phyloP scores from a whole-genome alignment of 2,888 invertebrate genomes.

The Coleophora deauratella region DNA sequence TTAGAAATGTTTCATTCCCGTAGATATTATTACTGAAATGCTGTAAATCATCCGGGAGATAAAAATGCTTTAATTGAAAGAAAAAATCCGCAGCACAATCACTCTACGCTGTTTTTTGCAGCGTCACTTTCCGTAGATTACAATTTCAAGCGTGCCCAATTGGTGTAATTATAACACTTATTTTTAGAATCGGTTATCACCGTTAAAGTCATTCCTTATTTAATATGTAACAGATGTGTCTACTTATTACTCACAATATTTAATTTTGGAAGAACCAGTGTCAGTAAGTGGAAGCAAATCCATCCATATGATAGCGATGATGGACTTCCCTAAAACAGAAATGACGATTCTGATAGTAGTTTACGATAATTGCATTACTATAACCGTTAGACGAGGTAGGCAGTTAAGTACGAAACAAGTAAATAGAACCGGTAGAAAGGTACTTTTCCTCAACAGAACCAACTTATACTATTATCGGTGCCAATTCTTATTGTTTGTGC shows the following conservation, averaged over 20 bases:
- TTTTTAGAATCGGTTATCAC: slow-evolving; percentile 50
- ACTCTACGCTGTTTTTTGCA: slow-evolving; percentile 39
- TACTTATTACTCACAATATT: too few species aligned
- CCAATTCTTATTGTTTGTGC: slow-evolving; percentile 20
- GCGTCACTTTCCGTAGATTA: slow-evolving; percentile 61
- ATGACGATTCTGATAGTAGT: too few species aligned
- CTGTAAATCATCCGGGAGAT: slow-evolving; percentile 58
- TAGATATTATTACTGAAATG: slow-evolving; percentile 29
- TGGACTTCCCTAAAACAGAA: too few species aligned
- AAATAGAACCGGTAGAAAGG: too few species aligned
- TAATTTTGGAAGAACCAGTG: too few species aligned
- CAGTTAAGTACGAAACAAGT: too few species aligned
- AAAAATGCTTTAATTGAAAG: slow-evolving; percentile 61
- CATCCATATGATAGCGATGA: too few species aligned
- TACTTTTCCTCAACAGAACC: too few species aligned
- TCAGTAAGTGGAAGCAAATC: too few species aligned
- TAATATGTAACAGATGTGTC: too few species aligned
- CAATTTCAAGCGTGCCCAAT: slow-evolving; percentile 56
- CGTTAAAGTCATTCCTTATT: slow-evolving; percentile 20
- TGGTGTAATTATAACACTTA: slow-evolving; percentile 48
- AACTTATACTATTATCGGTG: slow-evolving; percentile 24
- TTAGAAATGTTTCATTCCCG: slow-evolving; percentile 29
- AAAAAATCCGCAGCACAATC: slow-evolving; percentile 50
- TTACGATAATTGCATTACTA: too few species aligned
- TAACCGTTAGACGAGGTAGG: too few species aligned